Evolutionary conservation across 2,888 invertebrate genomes (phyloP).

Genomic region (Fragum whitleyi): DNA sequence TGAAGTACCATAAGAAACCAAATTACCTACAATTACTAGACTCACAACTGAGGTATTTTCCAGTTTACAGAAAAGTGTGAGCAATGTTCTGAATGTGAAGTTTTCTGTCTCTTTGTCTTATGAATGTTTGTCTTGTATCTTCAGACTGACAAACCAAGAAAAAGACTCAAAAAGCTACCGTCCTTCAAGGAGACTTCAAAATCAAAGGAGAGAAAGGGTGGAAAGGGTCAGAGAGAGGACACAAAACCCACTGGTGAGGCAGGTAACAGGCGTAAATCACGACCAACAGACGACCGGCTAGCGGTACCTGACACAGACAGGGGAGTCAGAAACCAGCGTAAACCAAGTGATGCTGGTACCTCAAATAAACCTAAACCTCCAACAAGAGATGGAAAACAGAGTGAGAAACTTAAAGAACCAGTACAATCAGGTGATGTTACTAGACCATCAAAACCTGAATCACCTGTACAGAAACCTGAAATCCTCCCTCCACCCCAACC

Average conservation of each 20-base stretch:
- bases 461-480: not conserved
- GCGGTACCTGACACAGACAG: not conserved
- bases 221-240: not conserved
- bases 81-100: no score
- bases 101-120: no score
- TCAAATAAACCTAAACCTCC: not conserved
- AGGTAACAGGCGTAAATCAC: not conserved
- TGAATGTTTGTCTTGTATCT: not conserved
- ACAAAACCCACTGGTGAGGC: not conserved
- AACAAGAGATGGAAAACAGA: not conserved
- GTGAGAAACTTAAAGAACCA: not conserved
- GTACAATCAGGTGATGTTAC: not conserved
- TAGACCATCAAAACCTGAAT: not conserved
- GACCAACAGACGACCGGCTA: not conserved
- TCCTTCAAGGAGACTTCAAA: constrained; percentile 10
- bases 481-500: not conserved
- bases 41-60: no score
- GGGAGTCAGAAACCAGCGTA: not conserved
- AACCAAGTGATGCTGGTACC: not conserved
- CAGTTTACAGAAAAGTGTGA: no score
- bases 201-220: constrained; percentile 14
- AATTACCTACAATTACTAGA: no score
- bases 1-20: no score
- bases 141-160: not conserved
- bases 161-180: not conserved